Conservation (phyloP, 2,888 invertebrate species). For the Polymixis lichenea region DNA sequence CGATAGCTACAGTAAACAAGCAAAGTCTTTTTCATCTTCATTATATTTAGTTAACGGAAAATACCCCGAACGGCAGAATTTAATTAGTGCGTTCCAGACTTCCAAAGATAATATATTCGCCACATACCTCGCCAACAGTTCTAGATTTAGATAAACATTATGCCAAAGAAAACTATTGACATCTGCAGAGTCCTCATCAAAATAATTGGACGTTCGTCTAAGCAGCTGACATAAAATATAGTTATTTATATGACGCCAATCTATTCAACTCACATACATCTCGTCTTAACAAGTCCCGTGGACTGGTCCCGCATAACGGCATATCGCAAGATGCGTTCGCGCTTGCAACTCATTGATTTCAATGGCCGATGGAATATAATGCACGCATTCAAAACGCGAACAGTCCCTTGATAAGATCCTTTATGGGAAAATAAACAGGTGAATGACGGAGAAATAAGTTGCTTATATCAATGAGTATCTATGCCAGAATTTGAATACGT, state of each 20-base stretch:
- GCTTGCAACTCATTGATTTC: slow-evolving; percentile 72
- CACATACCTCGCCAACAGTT: not conserved
- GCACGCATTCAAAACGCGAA: slow-evolving; percentile 53
- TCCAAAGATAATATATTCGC: not conserved
- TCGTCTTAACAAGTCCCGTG: slow-evolving; percentile 49
- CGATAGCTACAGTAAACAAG: not conserved
- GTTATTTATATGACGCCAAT: slow-evolving; percentile 56
- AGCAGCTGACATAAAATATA: slow-evolving; percentile 44
- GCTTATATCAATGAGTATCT: not conserved
- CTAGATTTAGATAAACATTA: slow-evolving; percentile 7
- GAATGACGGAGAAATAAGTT: slow-evolving; percentile 30
- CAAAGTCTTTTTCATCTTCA: not conserved
- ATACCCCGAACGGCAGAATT: not conserved
- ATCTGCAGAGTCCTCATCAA: slow-evolving; percentile 18
- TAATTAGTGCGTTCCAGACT: not conserved
- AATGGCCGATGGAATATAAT: slow-evolving; percentile 70
- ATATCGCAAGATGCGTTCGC: slow-evolving; percentile 61
- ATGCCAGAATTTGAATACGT: slow-evolving; percentile 6
- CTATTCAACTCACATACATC: slow-evolving; percentile 55
- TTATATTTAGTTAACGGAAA: not conserved
- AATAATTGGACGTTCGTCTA: slow-evolving; percentile 49
- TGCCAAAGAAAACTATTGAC: slow-evolving; percentile 26
- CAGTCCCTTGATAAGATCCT: slow-evolving; percentile 47
- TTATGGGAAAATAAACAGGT: slow-evolving; percentile 46
- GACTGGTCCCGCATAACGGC: slow-evolving; percentile 65